These are phyloP conservation scores for Ceratosolen fusciceps DNA, from an alignment of 1,140 invertebrate genomes.

Conservation along the genomic window DNA sequence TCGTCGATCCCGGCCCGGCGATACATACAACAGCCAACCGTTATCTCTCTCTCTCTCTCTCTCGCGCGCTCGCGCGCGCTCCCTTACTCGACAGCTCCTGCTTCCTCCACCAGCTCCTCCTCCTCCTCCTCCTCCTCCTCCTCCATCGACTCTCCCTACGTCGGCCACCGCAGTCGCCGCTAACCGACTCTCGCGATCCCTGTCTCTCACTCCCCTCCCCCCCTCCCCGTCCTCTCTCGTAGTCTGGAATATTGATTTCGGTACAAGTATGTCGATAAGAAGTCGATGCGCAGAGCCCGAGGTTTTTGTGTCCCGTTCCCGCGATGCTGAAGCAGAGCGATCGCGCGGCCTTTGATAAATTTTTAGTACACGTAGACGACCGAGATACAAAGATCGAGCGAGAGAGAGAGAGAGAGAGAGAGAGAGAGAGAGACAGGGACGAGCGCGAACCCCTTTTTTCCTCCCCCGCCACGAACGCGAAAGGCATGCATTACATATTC, in stretches of 20 bases:
- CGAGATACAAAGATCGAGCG: no score
- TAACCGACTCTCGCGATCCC: background rate
- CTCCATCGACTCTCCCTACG: no score
- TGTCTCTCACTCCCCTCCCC: background rate
- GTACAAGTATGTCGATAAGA: slow-evolving; percentile 24
- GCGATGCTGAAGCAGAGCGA: background rate
- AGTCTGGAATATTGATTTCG: slow-evolving; percentile 38
- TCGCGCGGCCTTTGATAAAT: slow-evolving; percentile 39
- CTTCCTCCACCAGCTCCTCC: no score
- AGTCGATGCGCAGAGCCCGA: slow-evolving; percentile 20
- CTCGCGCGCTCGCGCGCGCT: background rate
- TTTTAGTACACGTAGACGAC: slow-evolving; percentile 3
- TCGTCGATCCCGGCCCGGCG: background rate
- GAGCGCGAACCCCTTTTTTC: background rate
- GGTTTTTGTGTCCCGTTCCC: slow-evolving; percentile 20
- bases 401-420: background rate
- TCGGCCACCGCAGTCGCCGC: background rate
- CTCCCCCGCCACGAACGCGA: slow-evolving; percentile 15
- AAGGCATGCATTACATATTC: slow-evolving; percentile 30
- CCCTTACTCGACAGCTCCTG: background rate
- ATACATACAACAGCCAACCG: background rate
- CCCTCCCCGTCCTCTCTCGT: background rate
- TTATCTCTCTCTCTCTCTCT: background rate
- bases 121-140: no score
- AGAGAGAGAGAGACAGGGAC: no score